Base-by-base conservation (phyloP, 1,140 invertebrate species). In the Nephila pilipes region DNA sequence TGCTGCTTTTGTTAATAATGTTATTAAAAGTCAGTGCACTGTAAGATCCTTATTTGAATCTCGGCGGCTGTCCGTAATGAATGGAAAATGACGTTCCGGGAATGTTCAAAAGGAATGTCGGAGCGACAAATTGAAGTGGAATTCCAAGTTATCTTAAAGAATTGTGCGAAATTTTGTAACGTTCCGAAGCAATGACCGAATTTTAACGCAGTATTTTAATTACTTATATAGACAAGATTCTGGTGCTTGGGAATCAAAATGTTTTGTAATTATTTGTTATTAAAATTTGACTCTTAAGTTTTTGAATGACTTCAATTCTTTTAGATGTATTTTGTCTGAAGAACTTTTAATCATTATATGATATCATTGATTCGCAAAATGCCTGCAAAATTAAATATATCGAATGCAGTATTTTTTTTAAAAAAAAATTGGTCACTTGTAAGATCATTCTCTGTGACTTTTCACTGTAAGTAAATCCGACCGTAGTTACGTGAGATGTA, bases 111-210 rank as follows among this genome's bases (percentile, higher is more conserved):
- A 54, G 79, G 79, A 81, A 88, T 88, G 60, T 16, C 63, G 46
- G 46, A n/a, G 22, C 87, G 60, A 88, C 60, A 88, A 69, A 87
- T 87, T 87, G 57, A 87, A 60, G 85, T 32, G 85, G 63, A 88
- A 88, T 88, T 88, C 87, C 60, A 25, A 88, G 87, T 88, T 88
- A 38, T 88, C 87, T 69, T 65, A 69, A 60, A 69, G 63, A 69
- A 87, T 87, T 87, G 60, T 32, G 46, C 20, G 25, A 60, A 85
- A 25, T 85, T 85, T 58, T 29, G 60, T 14, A 69, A 69, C 14
- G 29, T 25, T 69, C 65, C 29, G 14, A 16, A 69, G 65, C 63
- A 25, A 60, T 54, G 83, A 58, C 83, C 60, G 83, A 32, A 85
- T 85, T 60, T 29, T 60, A 36, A 58, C n/a, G 83, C 55, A 46